Conservation (phyloP, 2,888 invertebrate species). For the Sarcophaga carnaria region DNA sequence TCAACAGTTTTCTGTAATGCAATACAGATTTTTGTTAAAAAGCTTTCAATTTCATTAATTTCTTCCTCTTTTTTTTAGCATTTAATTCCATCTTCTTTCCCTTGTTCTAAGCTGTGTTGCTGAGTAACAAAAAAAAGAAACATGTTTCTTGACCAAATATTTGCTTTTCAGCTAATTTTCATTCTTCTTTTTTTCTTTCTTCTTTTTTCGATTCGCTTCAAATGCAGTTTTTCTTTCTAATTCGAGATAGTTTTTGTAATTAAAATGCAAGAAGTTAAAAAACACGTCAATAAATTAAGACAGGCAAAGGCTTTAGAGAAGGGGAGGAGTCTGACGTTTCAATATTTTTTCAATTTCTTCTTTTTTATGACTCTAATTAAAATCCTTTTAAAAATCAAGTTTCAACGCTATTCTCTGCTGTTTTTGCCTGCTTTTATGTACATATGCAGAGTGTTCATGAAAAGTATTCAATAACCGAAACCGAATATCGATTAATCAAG, state of each 20-base stretch:
- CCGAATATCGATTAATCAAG: too few species aligned
- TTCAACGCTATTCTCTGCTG: background rate
- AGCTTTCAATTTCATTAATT: background rate
- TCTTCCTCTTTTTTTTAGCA: constrained; percentile 35
- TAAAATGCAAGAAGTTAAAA: constrained; percentile 45
- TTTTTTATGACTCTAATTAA: constrained; percentile 53
- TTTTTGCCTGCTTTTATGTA: background rate
- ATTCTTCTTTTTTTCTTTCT: constrained; percentile 7
- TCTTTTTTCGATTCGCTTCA: background rate
- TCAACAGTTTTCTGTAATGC: constrained; percentile 33
- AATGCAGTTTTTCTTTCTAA: constrained; percentile 43
- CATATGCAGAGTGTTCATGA: too few species aligned
- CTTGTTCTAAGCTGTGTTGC: background rate
- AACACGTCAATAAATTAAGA: constrained; percentile 3
- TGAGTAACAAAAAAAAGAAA: background rate
- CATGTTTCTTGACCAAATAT: constrained; percentile 64
- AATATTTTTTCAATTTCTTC: background rate
- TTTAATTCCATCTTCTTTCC: constrained; percentile 50
- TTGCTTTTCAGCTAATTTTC: constrained; percentile 59
- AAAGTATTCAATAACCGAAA: too few species aligned
- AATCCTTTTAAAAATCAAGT: constrained; percentile 65
- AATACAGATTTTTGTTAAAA: constrained; percentile 11
- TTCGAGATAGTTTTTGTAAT: constrained; percentile 41
- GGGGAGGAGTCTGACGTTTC: background rate
- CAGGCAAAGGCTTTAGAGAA: background rate